Conservation (phyloP, 1,140 invertebrate species). For the Euborellia annulipes region DNA sequence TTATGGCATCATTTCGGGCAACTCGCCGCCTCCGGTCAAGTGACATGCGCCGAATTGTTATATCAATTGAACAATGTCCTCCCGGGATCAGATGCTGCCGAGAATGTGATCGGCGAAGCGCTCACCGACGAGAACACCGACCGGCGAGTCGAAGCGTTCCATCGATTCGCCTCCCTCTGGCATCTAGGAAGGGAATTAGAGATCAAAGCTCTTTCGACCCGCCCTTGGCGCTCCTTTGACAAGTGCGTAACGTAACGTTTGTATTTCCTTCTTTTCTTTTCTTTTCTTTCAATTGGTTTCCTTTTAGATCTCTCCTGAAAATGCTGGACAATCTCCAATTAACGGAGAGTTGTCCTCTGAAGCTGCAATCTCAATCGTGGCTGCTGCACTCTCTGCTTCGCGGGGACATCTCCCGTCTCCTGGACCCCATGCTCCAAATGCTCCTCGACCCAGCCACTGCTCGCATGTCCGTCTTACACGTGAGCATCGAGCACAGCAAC, state of each 20-base stretch:
- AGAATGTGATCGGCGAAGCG: conserved; percentile 47
- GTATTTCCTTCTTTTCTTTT: no score
- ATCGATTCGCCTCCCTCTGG: conserved; percentile 63
- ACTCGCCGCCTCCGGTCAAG: conserved; percentile 38
- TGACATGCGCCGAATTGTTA: conserved; percentile 47
- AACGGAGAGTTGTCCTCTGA: conserved; percentile 45
- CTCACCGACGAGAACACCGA: conserved; percentile 31
- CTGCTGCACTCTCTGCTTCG: conserved; percentile 53
- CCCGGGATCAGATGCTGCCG: conserved; percentile 40
- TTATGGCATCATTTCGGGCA: conserved; percentile 51
- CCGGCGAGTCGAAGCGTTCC: conserved; percentile 45
- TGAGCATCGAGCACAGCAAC: conserved; percentile 56
- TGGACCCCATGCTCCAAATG: conserved; percentile 65
- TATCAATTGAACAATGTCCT: conserved; percentile 54
- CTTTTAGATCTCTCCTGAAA: conserved; percentile 58
- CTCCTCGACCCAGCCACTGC: conserved; percentile 68
- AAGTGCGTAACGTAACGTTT: conserved; percentile 26
- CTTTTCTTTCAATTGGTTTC: no score
- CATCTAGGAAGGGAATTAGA: conserved; percentile 55
- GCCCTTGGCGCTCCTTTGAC: conserved; percentile 37
- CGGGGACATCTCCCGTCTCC: conserved; percentile 57
- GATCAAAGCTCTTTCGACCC: conserved; percentile 29
- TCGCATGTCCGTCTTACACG: conserved; percentile 69
- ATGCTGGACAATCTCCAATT: conserved; percentile 61
- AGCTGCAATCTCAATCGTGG: conserved; percentile 55